phyloP scores from a whole-genome alignment of 2,888 invertebrate genomes.

The Brenthis hecate region DNA sequence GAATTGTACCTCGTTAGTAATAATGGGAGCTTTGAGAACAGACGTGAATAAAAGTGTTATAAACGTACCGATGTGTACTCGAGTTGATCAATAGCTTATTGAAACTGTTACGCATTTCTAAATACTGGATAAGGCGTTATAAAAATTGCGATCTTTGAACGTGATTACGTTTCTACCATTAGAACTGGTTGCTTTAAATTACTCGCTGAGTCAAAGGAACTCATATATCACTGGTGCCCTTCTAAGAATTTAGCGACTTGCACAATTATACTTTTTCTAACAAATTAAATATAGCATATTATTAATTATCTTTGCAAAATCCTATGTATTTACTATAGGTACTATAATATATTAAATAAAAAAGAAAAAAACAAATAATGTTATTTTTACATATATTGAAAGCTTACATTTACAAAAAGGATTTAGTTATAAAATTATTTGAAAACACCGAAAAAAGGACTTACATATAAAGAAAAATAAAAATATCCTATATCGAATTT shows the following conservation, averaged over 20 bases:
- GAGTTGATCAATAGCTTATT: slow-evolving; percentile 26
- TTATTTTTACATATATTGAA: neutral
- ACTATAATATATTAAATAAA: too few species aligned
- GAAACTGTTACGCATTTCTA: slow-evolving; percentile 26
- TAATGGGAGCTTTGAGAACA: slow-evolving; percentile 73
- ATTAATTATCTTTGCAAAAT: too few species aligned
- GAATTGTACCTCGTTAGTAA: slow-evolving; percentile 74
- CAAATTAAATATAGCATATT: too few species aligned
- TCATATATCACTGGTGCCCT: neutral
- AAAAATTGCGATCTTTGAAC: slow-evolving; percentile 27
- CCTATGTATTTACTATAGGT: too few species aligned
- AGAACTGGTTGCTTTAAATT: slow-evolving; percentile 31
- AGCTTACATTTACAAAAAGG: neutral
- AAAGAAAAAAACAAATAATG: too few species aligned
- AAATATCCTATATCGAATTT: slow-evolving; percentile 38
- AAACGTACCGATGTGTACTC: slow-evolving; percentile 33
- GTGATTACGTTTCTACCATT: slow-evolving; percentile 33
- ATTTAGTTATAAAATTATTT: slow-evolving; percentile 18
- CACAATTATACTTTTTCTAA: too few species aligned
- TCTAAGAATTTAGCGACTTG: slow-evolving; percentile 9
- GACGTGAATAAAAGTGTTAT: slow-evolving; percentile 49
- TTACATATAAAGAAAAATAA: slow-evolving; percentile 23
- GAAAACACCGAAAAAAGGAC: slow-evolving; percentile 1
- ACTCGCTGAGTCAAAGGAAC: slow-evolving; percentile 27
- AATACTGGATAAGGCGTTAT: slow-evolving; percentile 36